These are phyloP conservation scores for Rhyacophila brunnea DNA, from an alignment of 1,140 invertebrate genomes.

Conservation along the genomic window DNA sequence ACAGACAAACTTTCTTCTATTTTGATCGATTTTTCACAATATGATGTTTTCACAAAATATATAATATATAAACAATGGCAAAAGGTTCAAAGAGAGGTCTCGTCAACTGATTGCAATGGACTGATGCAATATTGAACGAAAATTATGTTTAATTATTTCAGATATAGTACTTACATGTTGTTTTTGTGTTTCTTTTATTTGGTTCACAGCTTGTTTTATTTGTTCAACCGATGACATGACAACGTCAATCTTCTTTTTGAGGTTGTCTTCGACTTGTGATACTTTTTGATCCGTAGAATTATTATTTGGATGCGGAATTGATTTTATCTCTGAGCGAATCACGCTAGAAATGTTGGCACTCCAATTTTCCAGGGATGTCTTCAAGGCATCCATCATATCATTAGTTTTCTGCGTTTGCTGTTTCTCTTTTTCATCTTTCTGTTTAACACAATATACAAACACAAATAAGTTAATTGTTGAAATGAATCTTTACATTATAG, in stretches of 20 bases:
- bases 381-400: constrained; percentile 64
- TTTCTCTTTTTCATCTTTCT: constrained; percentile 68
- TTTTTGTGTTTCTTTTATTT: constrained; percentile 39
- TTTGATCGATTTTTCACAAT: too few species aligned
- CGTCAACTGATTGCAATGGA: too few species aligned
- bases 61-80: too few species aligned
- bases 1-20: too few species aligned
- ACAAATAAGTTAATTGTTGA: too few species aligned
- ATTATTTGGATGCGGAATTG: constrained; percentile 32
- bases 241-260: constrained; percentile 56
- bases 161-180: constrained; percentile 39
- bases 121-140: too few species aligned
- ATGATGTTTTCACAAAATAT: too few species aligned
- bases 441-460: too few species aligned
- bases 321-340: constrained; percentile 23
- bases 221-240: constrained; percentile 55
- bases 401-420: constrained; percentile 66
- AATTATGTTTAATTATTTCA: too few species aligned
- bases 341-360: constrained; percentile 27
- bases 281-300: constrained; percentile 41
- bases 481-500: too few species aligned
- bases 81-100: too few species aligned
- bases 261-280: constrained; percentile 54
- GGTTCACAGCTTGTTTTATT: constrained; percentile 53
- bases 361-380: constrained; percentile 61